These are phyloP conservation scores for Pseudopodoces humilis DNA, from an alignment of 2,113 vertebrate genomes.

Conservation along the genomic window DNA sequence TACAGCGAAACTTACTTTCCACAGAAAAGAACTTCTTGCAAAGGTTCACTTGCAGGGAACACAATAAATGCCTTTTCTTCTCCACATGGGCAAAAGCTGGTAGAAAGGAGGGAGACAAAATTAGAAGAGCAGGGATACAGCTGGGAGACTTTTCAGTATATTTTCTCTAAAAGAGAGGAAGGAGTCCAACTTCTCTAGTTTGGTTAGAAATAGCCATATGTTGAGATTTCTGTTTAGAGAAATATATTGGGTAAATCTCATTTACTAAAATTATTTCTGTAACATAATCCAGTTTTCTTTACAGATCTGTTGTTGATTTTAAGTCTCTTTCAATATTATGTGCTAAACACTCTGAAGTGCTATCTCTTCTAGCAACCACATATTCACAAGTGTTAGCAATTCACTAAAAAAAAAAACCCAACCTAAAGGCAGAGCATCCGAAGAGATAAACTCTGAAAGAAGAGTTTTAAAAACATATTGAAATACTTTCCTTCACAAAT, in stretches of 20 bases:
- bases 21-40: neutral
- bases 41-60: neutral
- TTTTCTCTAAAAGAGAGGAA: conserved; percentile 4
- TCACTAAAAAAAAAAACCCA: neutral
- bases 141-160: neutral
- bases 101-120: neutral
- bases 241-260: conserved; percentile 6
- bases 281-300: conserved; percentile 11
- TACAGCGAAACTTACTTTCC: conserved; percentile 22
- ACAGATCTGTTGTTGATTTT: conserved; percentile 38
- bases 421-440: neutral
- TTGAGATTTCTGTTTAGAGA: neutral
- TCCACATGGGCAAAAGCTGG: conserved; percentile 14
- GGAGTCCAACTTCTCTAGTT: neutral
- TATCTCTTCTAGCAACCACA: conserved; percentile 6
- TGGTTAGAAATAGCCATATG: conserved; percentile 27
- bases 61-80: conserved; percentile 13
- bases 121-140: conserved; percentile 13
- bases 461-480: neutral
- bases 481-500: conserved; percentile 43
- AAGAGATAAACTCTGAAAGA: conserved; percentile 1
- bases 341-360: neutral
- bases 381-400: conserved; percentile 33
- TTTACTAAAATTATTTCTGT: conserved; percentile 6
- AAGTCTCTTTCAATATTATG: conserved; percentile 30